Evolutionary conservation across 2,113 vertebrate genomes (phyloP).

Genomic region (Chaetorhynchus papuensis): DNA sequence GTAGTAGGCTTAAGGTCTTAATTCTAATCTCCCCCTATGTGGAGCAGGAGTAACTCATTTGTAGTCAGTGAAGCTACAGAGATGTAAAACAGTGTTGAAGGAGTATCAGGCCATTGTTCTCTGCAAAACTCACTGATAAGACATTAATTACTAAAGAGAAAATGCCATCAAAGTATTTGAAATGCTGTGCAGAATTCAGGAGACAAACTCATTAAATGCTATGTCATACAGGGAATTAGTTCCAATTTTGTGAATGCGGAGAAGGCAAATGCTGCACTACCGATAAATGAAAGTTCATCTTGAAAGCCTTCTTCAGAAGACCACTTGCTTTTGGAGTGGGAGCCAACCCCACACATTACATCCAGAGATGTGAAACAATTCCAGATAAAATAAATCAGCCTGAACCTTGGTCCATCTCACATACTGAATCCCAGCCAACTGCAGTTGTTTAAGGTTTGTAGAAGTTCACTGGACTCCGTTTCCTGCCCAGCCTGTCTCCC

Average conservation of each 20-base stretch:
- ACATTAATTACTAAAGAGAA: constrained; percentile 59
- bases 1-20: constrained; percentile 26
- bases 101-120: constrained; percentile 59
- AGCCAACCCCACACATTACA: constrained; percentile 8
- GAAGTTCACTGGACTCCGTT: constrained; percentile 49
- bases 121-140: constrained; percentile 53
- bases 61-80: constrained; percentile 15
- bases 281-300: not conserved
- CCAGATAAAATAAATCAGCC: constrained; percentile 41
- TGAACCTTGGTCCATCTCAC: constrained; percentile 15
- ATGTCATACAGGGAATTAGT: constrained; percentile 29
- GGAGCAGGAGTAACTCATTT: constrained; percentile 30
- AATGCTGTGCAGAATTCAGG: constrained; percentile 51
- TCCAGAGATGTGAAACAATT: constrained; percentile 16
- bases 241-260: constrained; percentile 41
- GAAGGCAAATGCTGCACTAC: not conserved
- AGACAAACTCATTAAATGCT: constrained; percentile 59
- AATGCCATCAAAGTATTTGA: constrained; percentile 59
- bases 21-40: not conserved
- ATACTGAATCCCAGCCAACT: constrained; percentile 31
- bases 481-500: constrained; percentile 42
- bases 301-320: constrained; percentile 18
- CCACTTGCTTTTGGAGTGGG: not conserved
- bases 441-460: constrained; percentile 45
- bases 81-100: constrained; percentile 24